phyloP scores from a whole-genome alignment of 2,797 vertebrate genomes.

The Galagoides demidoff region DNA sequence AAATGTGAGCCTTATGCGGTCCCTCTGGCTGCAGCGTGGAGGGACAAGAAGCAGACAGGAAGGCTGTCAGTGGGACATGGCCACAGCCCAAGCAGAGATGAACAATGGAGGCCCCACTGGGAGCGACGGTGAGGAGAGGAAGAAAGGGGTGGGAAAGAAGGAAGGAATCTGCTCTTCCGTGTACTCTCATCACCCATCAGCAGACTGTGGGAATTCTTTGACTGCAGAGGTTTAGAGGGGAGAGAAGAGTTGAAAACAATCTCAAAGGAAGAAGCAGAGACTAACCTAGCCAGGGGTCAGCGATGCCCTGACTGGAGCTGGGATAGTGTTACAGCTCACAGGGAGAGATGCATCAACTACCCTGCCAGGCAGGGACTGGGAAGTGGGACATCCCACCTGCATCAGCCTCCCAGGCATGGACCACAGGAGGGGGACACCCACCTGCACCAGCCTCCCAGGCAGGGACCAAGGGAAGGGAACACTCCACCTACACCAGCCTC shows the following conservation, averaged over 20 bases:
- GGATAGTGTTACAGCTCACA: too few relatives aligned
- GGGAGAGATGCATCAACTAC: neutral
- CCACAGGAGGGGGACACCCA: too few relatives aligned
- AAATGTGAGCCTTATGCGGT: neutral
- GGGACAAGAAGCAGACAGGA: neutral
- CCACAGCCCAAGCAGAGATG: neutral
- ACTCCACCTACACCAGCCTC: neutral
- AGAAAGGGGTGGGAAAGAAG: neutral
- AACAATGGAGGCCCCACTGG: neutral
- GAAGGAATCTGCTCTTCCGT: neutral
- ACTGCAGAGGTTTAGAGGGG: neutral
- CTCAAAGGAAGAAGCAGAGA: constrained; percentile 10
- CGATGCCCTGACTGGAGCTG: neutral
- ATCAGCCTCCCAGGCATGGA: neutral
- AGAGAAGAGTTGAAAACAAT: neutral
- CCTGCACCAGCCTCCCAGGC: too few relatives aligned
- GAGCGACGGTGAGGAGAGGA: neutral
- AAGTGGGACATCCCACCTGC: too few relatives aligned
- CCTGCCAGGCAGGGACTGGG: too few relatives aligned
- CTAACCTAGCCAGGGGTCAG: neutral
- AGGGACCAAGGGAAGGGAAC: too few relatives aligned
- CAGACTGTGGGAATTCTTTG: neutral
- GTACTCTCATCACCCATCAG: neutral
- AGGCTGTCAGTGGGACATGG: neutral
- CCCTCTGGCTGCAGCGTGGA: neutral